Evolutionary conservation across 2,797 vertebrate species (phyloP).

Genomic region (Onychomys arenicola): DNA sequence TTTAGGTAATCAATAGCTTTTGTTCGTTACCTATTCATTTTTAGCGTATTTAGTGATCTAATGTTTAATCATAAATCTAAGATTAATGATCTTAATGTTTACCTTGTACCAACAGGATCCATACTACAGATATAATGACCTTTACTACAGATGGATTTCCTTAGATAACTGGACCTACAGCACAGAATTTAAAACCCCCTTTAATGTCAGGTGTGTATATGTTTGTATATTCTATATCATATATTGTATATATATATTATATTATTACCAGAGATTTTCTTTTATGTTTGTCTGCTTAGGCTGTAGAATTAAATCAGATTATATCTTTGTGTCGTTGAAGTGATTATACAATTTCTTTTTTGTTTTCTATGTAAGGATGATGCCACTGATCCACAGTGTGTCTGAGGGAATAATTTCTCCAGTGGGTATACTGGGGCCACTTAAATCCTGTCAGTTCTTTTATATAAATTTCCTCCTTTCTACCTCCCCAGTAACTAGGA

Average conservation of each 20-base stretch:
- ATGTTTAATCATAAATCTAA: no score
- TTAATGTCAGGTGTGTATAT: constrained; percentile 86
- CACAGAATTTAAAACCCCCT: constrained; percentile 88
- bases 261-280: neutral
- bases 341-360: constrained; percentile 34
- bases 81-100: constrained; percentile 44
- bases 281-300: constrained; percentile 33
- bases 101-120: constrained; percentile 91
- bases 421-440: neutral
- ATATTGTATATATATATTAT: neutral
- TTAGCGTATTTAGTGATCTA: constrained; percentile 49
- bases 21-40: constrained; percentile 11
- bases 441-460: neutral
- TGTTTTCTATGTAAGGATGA: neutral
- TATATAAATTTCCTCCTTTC: neutral
- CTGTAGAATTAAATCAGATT: neutral
- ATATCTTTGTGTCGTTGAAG: neutral
- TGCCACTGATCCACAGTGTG: neutral
- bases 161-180: constrained; percentile 97
- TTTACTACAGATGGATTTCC: constrained; percentile 93
- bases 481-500: neutral
- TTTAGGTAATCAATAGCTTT: constrained; percentile 18
- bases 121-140: constrained; percentile 96
- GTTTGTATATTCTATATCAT: neutral
- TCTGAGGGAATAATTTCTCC: neutral